Conservation (phyloP, 2,888 invertebrate genomes). For the Lochmaea capreae region DNA sequence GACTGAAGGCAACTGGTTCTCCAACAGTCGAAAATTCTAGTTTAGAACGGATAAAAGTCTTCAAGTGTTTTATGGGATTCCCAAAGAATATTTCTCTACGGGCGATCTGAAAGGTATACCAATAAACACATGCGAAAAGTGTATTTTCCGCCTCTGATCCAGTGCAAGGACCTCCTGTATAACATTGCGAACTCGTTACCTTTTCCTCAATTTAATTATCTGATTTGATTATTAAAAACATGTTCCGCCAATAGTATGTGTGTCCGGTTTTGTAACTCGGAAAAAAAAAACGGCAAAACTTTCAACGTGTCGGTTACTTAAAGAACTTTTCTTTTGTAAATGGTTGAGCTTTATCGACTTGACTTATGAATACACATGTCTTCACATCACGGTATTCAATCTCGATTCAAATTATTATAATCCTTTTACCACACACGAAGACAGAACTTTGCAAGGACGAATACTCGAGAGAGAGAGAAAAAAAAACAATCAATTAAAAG, state of each 20-base stretch:
- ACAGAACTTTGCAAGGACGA: slow-evolving; percentile 38
- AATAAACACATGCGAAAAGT: too few species aligned
- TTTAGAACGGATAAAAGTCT: too few species aligned
- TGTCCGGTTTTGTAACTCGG: slow-evolving; percentile 8
- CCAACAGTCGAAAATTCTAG: too few species aligned
- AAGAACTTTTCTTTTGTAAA: slow-evolving; percentile 19
- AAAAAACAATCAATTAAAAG: background rate
- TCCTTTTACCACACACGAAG: slow-evolving; percentile 62
- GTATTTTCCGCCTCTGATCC: background rate
- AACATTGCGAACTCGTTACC: background rate
- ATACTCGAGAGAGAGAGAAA: background rate
- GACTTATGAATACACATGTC: slow-evolving; percentile 44
- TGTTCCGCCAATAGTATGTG: slow-evolving; percentile 5
- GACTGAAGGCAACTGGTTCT: too few species aligned
- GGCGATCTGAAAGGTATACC: too few species aligned
- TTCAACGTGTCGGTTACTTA: slow-evolving; percentile 15
- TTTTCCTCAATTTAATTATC: background rate
- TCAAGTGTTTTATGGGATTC: too few species aligned
- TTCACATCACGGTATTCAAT: slow-evolving; percentile 45
- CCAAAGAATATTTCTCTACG: too few species aligned
- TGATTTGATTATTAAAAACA: slow-evolving; percentile 6
- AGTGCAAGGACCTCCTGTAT: background rate
- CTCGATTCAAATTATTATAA: slow-evolving; percentile 63
- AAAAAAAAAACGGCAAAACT: background rate
- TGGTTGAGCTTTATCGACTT: slow-evolving; percentile 21